Evolutionary conservation across 1,140 invertebrate genomes (phyloP), one percentile per base, ranked within the genome.

Genomic region (Drosophila kurseongensis): DNA sequence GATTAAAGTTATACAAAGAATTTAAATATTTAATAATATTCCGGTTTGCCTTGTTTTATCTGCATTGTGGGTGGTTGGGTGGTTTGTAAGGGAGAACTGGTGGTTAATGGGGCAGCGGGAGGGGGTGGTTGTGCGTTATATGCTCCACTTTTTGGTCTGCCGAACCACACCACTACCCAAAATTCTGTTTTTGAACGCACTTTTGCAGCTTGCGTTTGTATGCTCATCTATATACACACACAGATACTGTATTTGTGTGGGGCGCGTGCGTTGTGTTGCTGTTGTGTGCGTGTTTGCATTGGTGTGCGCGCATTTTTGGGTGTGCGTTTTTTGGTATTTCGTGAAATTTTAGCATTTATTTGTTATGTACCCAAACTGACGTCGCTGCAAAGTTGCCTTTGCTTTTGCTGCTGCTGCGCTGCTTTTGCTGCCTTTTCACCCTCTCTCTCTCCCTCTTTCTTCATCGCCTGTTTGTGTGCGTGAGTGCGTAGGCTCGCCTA

Each of bases 291-390:
- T 67, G 76, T 80, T 67, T 67, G 63, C 59, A 67, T 65, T 60
- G 56, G 69, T 74, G 68, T 62, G 71, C 35, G 66, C 56, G 79
- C 51, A 72, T 78, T 71, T 88, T 80, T 89, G 76, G 75, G 84
- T 83, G 84, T 84, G 80, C 68, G 76, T 89, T 89, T 86, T 80
- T 85, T 75, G 60, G 60, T 76, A 57, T 78, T 78, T 78, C 76
- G 84, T 88, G 80, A 88, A 89, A 80, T 88, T 88, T 89, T 89
- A 89, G 84, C 85, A 89, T 89, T 89, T 89, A 90, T 89, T 84
- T 89, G 84, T 84, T 89, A 89, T 89, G 85, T 89, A 80, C 80
- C 83, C 51, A 66, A 57, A 76, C 61, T 67, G 75, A 72, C 73
- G 63, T 76, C 67, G 65, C 65, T 80, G 78, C 65, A 76, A 45